Base-by-base conservation (phyloP, 2,888 invertebrate species). In the Blomia tropicalis region DNA sequence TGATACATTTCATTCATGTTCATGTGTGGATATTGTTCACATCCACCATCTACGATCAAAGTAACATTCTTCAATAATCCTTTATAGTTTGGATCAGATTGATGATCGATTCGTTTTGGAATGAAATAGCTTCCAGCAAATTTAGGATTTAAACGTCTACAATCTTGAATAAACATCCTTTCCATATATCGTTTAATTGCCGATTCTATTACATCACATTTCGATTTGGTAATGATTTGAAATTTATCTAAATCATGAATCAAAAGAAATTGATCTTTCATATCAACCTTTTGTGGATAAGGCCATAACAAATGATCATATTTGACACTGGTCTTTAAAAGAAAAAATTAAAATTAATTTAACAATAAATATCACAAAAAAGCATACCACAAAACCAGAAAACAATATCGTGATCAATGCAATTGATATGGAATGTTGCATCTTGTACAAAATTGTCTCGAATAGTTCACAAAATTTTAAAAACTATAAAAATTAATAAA, bases 1-100 rank as follows among this genome's bases (percentile, higher is more conserved):
- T 41, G 25, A 86, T 84, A 88, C 68, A 80, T 79, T 75, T 90
- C 89, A 71, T 83, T 80, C 82, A 86, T 86, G 54, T 78, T 73
- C 41, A 82, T 74, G 65, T 79, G 74, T 0, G 88, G 88, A 70
- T 78, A 78, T 0, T 75, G 74, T 69, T 82, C 80, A 71, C 88
- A 89, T 0, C 78, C 73, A 4, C 75, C 72, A 25, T 72, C 74
- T 58, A 87, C 56, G 31, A 47, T 44, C 23, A 65, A 59, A 19
- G 64, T 62, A 11, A 66, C 1, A 17, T 4, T 51, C n/a, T 22
- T 53, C 25, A 61, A 23, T 27, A 14, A 4, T 29, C 62, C 62
- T n/a, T 41, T 25, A 59, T 58, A 36, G 22, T 41, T 31, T n/a
- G 5, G 2, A 17, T 36, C 29, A n/a, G 14, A 19, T 2, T n/a